phyloP scores from a whole-genome alignment of 2,113 vertebrate genomes.

The Passer montanus region DNA sequence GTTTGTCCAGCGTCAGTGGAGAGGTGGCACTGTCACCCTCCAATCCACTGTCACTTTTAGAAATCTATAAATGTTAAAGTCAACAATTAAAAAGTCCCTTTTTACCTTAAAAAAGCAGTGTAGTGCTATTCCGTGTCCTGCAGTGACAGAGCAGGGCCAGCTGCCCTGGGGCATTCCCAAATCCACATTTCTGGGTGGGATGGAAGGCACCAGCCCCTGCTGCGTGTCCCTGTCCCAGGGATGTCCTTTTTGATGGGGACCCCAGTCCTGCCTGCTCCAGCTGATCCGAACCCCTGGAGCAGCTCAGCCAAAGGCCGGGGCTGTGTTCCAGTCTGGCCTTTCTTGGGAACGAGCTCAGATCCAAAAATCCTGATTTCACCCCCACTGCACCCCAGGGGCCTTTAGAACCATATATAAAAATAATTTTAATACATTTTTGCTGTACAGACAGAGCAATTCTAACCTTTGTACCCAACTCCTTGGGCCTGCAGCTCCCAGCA shows the following conservation, averaged over 20 bases:
- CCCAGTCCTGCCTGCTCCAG: not conserved
- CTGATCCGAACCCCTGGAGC: not conserved
- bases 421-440: not conserved
- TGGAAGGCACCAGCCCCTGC: not conserved
- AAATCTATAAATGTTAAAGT: no score
- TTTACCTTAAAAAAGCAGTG: no score
- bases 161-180: not conserved
- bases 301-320: not conserved
- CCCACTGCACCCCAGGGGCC: not conserved
- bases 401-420: not conserved
- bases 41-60: no score
- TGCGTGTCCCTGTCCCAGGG: fast-evolving
- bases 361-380: not conserved
- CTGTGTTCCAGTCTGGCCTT: not conserved
- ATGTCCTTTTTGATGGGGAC: not conserved
- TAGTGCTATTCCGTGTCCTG: no score
- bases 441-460: not conserved
- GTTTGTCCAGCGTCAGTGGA: no score
- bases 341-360: not conserved
- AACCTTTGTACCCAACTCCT: not conserved
- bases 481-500: not conserved
- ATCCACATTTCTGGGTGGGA: not conserved
- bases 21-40: no score
- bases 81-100: no score
- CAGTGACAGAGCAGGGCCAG: no score